Evolutionary conservation across 2,888 invertebrate genomes (phyloP).

Genomic region (Dinocampus coccinellae): DNA sequence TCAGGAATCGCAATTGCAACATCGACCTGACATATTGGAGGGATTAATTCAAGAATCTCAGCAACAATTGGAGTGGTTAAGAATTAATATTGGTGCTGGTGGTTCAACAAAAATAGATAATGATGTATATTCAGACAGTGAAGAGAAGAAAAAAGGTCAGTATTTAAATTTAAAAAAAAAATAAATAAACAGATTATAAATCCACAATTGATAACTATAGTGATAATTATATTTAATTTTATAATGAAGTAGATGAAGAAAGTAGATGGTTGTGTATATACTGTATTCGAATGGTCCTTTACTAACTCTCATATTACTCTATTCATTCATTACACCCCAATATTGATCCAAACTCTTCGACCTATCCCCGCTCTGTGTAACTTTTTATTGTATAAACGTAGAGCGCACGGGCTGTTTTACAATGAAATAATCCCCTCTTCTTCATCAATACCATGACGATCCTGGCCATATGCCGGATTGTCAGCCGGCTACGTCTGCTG

Average conservation of each 20-base stretch:
- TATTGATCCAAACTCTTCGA: constrained; percentile 61
- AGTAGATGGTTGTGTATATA: no score
- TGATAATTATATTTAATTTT: no score
- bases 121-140: constrained; percentile 62
- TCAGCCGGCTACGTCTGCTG: no score
- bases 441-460: constrained; percentile 34
- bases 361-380: constrained; percentile 55
- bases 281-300: no score
- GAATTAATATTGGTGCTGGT: constrained; percentile 45
- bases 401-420: constrained; percentile 7
- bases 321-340: constrained; percentile 62
- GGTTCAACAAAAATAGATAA: constrained; percentile 58
- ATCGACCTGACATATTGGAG: constrained; percentile 60
- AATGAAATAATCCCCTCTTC: constrained; percentile 20
- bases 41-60: constrained; percentile 61
- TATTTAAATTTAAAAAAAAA: constrained; percentile 7
- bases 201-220: no score
- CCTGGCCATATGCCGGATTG: constrained; percentile 58
- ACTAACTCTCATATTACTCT: no score
- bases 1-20: constrained; percentile 6
- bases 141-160: constrained; percentile 61
- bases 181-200: constrained; percentile 19
- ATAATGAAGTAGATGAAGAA: no score
- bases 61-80: constrained; percentile 55
- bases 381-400: constrained; percentile 9